These are phyloP conservation scores for Notothenia coriiceps DNA, from an alignment of 2,113 vertebrate species.

Conservation along the genomic window DNA sequence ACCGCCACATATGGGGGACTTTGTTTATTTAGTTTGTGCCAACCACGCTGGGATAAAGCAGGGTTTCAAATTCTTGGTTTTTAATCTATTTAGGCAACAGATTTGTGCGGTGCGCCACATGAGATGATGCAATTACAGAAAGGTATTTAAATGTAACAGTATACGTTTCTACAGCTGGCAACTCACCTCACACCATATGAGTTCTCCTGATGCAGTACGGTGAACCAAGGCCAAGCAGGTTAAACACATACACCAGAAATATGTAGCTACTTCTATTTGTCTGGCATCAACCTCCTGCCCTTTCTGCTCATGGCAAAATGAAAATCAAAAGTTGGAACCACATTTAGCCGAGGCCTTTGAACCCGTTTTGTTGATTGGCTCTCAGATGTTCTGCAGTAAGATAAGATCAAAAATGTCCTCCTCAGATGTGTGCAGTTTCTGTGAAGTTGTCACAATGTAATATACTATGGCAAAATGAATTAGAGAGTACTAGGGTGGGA, in stretches of 20 bases:
- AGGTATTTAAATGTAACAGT: constrained; percentile 28
- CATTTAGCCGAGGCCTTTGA: constrained; percentile 7
- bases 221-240: not conserved
- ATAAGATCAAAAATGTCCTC: not conserved
- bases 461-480: not conserved
- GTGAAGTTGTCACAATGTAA: not conserved
- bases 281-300: not conserved
- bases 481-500: not conserved
- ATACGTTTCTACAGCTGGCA: constrained; percentile 8
- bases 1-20: constrained; percentile 17
- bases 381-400: not conserved
- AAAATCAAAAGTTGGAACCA: constrained; percentile 8
- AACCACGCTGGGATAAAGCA: constrained; percentile 19
- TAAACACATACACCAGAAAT: constrained; percentile 18
- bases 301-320: not conserved
- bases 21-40: constrained; percentile 62
- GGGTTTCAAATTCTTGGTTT: constrained; percentile 35
- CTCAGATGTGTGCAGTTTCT: not conserved
- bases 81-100: constrained; percentile 42
- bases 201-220: not conserved
- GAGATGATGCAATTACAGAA: constrained; percentile 46
- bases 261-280: constrained; percentile 18
- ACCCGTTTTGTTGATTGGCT: not conserved
- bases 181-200: constrained; percentile 12
- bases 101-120: constrained; percentile 57